phyloP scores from a whole-genome alignment of 1,140 invertebrate genomes.

The Goniozus legneri region DNA sequence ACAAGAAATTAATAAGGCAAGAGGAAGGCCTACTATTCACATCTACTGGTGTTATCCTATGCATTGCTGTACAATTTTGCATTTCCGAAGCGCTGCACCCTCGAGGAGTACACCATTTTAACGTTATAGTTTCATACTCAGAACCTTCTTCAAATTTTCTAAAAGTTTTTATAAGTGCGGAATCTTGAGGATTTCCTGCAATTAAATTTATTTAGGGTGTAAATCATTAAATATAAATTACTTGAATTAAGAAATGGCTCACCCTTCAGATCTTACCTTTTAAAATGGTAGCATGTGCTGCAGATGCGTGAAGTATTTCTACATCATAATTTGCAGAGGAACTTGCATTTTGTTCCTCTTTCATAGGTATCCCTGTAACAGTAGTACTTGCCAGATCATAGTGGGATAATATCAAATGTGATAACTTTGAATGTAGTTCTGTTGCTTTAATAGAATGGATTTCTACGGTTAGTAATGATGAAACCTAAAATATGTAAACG shows the following conservation, averaged over 20 bases:
- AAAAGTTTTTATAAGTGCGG: constrained; percentile 46
- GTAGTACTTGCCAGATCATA: constrained; percentile 93
- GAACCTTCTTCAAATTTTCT: constrained; percentile 60
- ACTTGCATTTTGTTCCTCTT: constrained; percentile 97
- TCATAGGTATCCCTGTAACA: constrained; percentile 98
- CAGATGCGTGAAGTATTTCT: constrained; percentile 85
- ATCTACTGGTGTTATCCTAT: constrained; percentile 91
- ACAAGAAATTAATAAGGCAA: constrained; percentile 93
- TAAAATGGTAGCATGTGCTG: constrained; percentile 77
- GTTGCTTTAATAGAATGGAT: constrained; percentile 68
- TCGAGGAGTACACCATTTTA: constrained; percentile 95
- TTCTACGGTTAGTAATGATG: constrained; percentile 64
- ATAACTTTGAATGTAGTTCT: constrained; percentile 61
- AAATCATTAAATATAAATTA: background rate
- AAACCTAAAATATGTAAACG: constrained; percentile 54
- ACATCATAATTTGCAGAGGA: constrained; percentile 98
- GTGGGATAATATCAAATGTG: constrained; percentile 75
- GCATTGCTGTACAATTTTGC: constrained; percentile 79
- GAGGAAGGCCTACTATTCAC: constrained; percentile 92
- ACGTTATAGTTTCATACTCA: constrained; percentile 74
- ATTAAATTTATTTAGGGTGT: background rate
- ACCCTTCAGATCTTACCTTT: constrained; percentile 50
- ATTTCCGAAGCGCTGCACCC: constrained; percentile 73
- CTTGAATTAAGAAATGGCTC: constrained; percentile 3
- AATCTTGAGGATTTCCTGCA: constrained; percentile 47